These are phyloP conservation scores for Abrostola triplasia DNA, from an alignment of 2,888 invertebrate genomes.

Conservation along the genomic window DNA sequence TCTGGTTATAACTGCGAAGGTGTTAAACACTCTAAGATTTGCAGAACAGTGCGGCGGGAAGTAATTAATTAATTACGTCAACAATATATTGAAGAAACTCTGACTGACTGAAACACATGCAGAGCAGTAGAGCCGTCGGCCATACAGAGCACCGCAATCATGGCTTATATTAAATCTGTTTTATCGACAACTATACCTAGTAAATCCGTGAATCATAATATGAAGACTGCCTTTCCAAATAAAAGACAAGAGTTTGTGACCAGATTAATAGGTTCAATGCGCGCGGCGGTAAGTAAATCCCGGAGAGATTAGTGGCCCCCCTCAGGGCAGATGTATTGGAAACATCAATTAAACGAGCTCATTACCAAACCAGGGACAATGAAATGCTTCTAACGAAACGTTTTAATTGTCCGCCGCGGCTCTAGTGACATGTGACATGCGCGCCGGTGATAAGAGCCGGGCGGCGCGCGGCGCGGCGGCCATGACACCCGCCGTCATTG, in stretches of 20 bases:
- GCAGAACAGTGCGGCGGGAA: no score
- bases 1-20: no score
- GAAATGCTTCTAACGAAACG: constrained; percentile 35
- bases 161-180: no score
- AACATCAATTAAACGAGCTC: constrained; percentile 40
- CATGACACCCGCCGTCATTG: constrained; percentile 8
- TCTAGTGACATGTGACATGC: constrained; percentile 2
- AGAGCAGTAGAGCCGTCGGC: no score
- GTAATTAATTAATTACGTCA: no score
- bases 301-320: background rate
- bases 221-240: background rate
- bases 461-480: background rate
- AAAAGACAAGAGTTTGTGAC: constrained; percentile 1
- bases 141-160: no score
- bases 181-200: background rate
- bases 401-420: constrained; percentile 25
- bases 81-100: no score
- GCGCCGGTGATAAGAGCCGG: background rate
- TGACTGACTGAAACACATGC: no score
- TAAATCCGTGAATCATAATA: background rate
- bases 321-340: constrained; percentile 21
- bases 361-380: constrained; percentile 36
- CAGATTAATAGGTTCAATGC: background rate
- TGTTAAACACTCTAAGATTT: no score
- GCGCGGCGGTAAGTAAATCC: constrained; percentile 4